Evolutionary conservation across 2,888 invertebrate species (phyloP).

Genomic region (Archips crataeganus): DNA sequence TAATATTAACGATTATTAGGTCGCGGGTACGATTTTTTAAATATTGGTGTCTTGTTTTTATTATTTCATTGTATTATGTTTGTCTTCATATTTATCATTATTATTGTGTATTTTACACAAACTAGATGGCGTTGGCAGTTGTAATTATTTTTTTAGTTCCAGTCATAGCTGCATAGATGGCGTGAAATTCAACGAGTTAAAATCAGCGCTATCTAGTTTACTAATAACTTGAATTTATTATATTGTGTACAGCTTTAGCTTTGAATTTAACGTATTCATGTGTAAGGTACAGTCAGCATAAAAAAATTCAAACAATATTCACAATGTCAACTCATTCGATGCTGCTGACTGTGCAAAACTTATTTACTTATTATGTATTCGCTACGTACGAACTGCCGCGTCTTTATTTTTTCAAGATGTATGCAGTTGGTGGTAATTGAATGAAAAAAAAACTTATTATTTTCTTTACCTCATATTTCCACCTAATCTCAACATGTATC

Average conservation of each 20-base stretch:
- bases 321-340: not conserved
- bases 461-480: constrained; percentile 1
- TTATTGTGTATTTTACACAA: not conserved
- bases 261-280: not conserved
- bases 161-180: not conserved
- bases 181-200: not conserved
- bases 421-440: constrained; percentile 48
- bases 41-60: constrained; percentile 9
- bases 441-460: constrained; percentile 11
- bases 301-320: not conserved
- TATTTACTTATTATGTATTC: constrained; percentile 22
- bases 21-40: constrained; percentile 30
- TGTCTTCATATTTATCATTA: not conserved
- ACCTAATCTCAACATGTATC: constrained; percentile 13
- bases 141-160: not conserved
- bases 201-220: constrained; percentile 4
- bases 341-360: not conserved
- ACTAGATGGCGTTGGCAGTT: constrained; percentile 9
- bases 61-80: not conserved
- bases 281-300: not conserved
- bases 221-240: not conserved
- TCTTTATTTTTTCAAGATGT: constrained; percentile 73
- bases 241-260: not conserved
- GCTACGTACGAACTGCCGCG: constrained; percentile 60
- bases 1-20: not conserved